Conservation (phyloP, 2,888 invertebrate species). For the Stegana nigrithorax region DNA sequence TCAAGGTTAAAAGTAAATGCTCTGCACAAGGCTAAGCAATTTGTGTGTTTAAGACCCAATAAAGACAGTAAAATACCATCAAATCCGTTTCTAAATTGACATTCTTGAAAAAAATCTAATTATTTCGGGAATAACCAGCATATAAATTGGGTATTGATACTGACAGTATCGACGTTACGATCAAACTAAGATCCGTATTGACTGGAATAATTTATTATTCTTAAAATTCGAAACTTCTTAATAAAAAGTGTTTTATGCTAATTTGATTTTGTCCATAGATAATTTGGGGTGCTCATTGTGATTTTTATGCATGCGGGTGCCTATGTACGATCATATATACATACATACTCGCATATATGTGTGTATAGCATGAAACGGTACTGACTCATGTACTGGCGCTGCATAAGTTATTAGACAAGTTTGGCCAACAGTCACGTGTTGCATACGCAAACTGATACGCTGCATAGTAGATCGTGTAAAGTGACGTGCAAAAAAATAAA, state of each 20-base stretch:
- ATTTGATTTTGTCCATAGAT: neutral
- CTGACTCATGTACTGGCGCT: neutral
- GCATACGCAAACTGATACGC: neutral
- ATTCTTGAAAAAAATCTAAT: constrained; percentile 16
- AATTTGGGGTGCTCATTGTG: constrained; percentile 33
- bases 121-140: constrained; percentile 40
- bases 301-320: no score
- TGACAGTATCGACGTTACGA: constrained; percentile 18
- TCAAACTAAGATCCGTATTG: neutral
- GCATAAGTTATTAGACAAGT: neutral
- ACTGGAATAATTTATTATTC: constrained; percentile 6
- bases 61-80: neutral
- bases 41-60: no score
- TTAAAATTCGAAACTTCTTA: neutral
- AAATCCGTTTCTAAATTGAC: constrained; percentile 50
- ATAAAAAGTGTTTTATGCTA: neutral
- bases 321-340: no score
- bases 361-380: neutral
- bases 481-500: no score
- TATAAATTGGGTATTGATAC: constrained; percentile 33
- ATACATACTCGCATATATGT: no score
- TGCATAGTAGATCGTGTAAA: no score
- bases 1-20: no score
- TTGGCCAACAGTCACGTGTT: neutral
- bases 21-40: no score